Conservation (phyloP, 1,140 invertebrate species). For the Caenorhabditis inopinata region DNA sequence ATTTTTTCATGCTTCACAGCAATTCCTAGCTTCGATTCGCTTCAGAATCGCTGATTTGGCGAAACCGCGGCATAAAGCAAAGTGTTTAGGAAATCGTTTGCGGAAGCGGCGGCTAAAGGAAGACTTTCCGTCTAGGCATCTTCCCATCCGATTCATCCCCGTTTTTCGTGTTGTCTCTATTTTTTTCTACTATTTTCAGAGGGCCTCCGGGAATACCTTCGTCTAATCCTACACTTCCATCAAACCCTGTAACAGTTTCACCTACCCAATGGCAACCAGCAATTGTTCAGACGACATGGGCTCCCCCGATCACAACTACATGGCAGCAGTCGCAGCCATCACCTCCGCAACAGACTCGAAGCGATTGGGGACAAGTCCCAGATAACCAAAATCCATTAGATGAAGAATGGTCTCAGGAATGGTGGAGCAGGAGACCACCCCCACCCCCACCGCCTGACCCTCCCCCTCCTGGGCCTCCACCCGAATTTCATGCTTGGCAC, state of each 20-base stretch:
- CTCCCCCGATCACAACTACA: background rate
- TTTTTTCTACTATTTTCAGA: background rate
- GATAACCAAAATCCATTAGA: background rate
- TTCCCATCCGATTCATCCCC: no score
- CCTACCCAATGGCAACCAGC: background rate
- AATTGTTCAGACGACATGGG: background rate
- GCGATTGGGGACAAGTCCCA: background rate
- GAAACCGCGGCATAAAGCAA: no score
- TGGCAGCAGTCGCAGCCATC: background rate
- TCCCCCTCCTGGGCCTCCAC: background rate
- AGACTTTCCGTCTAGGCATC: no score
- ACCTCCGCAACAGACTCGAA: background rate
- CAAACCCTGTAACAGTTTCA: background rate
- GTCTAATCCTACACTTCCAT: background rate
- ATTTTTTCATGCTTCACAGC: no score
- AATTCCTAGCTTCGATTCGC: no score
- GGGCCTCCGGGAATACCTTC: background rate
- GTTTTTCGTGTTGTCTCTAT: no score
- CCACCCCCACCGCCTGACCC: background rate
- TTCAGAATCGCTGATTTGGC: no score
- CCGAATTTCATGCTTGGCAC: background rate
- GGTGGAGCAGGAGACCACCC: background rate
- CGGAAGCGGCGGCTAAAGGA: no score
- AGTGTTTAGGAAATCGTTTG: no score
- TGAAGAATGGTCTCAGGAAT: background rate